Base-by-base conservation (phyloP, 2,888 invertebrate genomes). In the Strigamia maritima region DNA sequence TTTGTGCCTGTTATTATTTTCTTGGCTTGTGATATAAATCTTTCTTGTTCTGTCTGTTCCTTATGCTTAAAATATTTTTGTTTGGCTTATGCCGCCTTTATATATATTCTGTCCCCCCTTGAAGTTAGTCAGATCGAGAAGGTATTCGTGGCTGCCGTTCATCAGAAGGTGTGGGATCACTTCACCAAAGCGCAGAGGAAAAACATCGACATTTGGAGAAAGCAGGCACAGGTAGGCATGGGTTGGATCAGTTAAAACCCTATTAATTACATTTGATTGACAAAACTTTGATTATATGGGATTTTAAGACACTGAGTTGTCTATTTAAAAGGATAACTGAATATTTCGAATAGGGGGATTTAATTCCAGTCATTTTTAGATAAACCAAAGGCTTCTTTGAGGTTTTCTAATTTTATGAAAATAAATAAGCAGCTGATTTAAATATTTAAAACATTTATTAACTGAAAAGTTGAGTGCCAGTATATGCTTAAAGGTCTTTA, bases 151-250 rank as follows among this genome's bases (percentile, higher is more conserved):
- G 93, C 95, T 86, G 95, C 97, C 87, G 93, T 93, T 89, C 96
- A 96, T 90, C 97, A 97, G 92, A 96, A 96, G 89, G 95, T 95
- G 88, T 97, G 97, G 97, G 97, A 97, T 92, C 97, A 97, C 92
- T 97, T 98, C 92, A 96, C 96, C 89, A 97, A 97, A 91, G 94
- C 97, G 84, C 97, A 97, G 89, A 91, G 97, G 90, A 97, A 97
- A 92, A 97, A 97, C 90, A 94, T 98, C 89, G 96, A 97, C 89
- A 91, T 93, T 87, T 97, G 97, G 98, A 94, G 94, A 89, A 97
- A 94, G 90, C 94, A 95, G 90, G 93, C 94, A 81, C 92, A 93
- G 94, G 97, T 97, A 93, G 90, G 89, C 65, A 65, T 14, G n/a
- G 49, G 49, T 49, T 49, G n/a, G 49, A n/a, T 49, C 49, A 49